Percentiles rank a stretch among this genome's conserved stretches.
Conservation (phyloP, 1,140 invertebrate genomes). For the Drosophila virilis region DNA sequence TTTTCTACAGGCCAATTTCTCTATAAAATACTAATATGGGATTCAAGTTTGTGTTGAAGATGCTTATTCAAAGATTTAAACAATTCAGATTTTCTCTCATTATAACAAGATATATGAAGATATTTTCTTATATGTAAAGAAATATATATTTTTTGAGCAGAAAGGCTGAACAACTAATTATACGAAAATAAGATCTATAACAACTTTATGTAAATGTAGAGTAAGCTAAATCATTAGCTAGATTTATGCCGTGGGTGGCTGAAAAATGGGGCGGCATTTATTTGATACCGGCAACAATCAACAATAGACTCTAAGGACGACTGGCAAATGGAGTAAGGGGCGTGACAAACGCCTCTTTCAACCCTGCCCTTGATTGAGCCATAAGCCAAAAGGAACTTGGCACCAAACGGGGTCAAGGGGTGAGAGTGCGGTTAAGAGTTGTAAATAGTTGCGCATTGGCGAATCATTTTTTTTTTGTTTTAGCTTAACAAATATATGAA, state of each 20-base stretch:
- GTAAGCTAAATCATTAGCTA: conserved; percentile 43
- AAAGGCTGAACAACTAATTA: conserved; percentile 6
- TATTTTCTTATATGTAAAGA: too few species aligned
- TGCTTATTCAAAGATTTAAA: too few species aligned
- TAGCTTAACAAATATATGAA: conserved; percentile 16
- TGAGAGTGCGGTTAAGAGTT: not conserved
- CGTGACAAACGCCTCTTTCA: conserved; percentile 4
- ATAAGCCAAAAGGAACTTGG: not conserved
- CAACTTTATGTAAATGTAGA: conserved; percentile 40
- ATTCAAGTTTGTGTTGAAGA: too few species aligned
- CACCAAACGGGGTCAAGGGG: not conserved
- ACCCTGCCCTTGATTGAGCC: conserved; percentile 20
- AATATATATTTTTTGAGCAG: too few species aligned
- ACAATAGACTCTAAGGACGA: conserved; percentile 34
- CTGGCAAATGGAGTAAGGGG: conserved; percentile 1
- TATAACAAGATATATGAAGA: too few species aligned
- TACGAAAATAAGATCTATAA: conserved; percentile 2
- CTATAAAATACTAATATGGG: too few species aligned
- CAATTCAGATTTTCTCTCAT: too few species aligned
- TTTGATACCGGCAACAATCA: conserved; percentile 57
- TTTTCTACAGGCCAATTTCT: too few species aligned
- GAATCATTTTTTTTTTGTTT: conserved; percentile 32
- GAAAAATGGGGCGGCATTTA: conserved; percentile 42
- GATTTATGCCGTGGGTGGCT: conserved; percentile 8
- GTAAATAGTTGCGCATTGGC: conserved; percentile 19